phyloP scores from a whole-genome alignment of 2,888 invertebrate species.

The Steinernema scapterisci region DNA sequence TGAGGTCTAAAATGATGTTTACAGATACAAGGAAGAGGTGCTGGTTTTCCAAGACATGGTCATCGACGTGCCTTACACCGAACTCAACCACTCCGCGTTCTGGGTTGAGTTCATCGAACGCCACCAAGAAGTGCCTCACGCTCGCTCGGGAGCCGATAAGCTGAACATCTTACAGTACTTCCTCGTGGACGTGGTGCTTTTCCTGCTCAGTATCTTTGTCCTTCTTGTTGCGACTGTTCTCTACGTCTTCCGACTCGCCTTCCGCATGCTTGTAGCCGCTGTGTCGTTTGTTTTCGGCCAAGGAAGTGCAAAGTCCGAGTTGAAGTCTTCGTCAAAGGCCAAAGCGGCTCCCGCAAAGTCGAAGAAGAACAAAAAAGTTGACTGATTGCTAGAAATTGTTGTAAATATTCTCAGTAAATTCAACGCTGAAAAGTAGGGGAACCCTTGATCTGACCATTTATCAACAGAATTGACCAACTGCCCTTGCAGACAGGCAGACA shows the following conservation, averaged over 20 bases:
- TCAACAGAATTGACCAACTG: constrained; percentile 22
- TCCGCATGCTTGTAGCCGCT: constrained; percentile 6
- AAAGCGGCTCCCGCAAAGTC: neutral
- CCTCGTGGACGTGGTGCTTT: constrained; percentile 65
- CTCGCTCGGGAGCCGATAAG: constrained; percentile 66
- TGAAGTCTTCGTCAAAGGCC: too few relatives aligned
- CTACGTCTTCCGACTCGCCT: constrained; percentile 43
- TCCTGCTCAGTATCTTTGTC: constrained; percentile 52
- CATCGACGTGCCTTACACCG: constrained; percentile 66
- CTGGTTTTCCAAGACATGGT: constrained; percentile 66
- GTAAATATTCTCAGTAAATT: neutral
- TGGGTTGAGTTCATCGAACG: constrained; percentile 68
- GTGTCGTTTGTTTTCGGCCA: neutral
- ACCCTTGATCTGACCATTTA: neutral
- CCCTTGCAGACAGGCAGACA: neutral
- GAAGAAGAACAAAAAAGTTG: constrained; percentile 21
- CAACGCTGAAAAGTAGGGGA: too few relatives aligned
- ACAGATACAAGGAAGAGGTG: constrained; percentile 62
- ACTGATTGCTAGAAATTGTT: constrained; percentile 7
- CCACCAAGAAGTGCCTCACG: constrained; percentile 67
- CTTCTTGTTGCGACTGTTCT: constrained; percentile 37
- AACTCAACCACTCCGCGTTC: constrained; percentile 67
- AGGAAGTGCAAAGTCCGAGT: neutral
- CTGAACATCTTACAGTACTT: constrained; percentile 68
- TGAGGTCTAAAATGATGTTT: neutral